Evolutionary conservation across 1,140 invertebrate species (phyloP).

Genomic region (Leptinotarsa defecta): DNA sequence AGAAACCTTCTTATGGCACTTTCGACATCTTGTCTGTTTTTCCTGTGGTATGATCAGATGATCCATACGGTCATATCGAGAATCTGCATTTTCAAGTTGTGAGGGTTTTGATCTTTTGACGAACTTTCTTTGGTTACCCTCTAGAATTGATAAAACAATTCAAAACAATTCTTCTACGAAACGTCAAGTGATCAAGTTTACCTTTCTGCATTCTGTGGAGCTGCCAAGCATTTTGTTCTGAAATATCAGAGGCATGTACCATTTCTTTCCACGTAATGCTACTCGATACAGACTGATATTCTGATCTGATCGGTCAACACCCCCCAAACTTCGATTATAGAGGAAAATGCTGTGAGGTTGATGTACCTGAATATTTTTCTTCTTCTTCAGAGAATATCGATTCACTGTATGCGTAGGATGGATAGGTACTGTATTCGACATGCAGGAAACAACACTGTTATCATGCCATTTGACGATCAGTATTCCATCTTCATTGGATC

Average conservation of each 20-base stretch:
- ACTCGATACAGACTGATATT: conserved; percentile 45
- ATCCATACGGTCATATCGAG: conserved; percentile 39
- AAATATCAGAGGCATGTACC: conserved; percentile 47
- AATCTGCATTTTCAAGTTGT: conserved; percentile 14
- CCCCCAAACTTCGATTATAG: conserved; percentile 45
- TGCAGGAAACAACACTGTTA: conserved; percentile 41
- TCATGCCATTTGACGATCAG: conserved; percentile 16
- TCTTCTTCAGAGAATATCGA: conserved; percentile 33
- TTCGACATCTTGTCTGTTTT: conserved; percentile 37
- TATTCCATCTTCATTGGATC: neutral
- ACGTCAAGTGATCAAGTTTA: conserved; percentile 41
- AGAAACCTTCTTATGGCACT: conserved; percentile 34
- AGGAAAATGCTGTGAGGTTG: conserved; percentile 42
- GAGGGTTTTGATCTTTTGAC: conserved; percentile 26
- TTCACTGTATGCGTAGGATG: conserved; percentile 35
- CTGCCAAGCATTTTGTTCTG: conserved; percentile 23
- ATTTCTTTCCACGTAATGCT: conserved; percentile 49
- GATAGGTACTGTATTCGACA: conserved; percentile 33
- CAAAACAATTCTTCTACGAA: conserved; percentile 43
- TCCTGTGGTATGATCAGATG: conserved; percentile 37
- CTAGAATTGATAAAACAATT: conserved; percentile 34
- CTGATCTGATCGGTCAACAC: conserved; percentile 48
- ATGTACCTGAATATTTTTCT: conserved; percentile 40
- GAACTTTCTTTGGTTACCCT: conserved; percentile 34
- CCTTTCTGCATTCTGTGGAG: conserved; percentile 40